Base-by-base conservation (phyloP, 2,797 vertebrate species). In the Xiphorhynchus erythropygius region DNA sequence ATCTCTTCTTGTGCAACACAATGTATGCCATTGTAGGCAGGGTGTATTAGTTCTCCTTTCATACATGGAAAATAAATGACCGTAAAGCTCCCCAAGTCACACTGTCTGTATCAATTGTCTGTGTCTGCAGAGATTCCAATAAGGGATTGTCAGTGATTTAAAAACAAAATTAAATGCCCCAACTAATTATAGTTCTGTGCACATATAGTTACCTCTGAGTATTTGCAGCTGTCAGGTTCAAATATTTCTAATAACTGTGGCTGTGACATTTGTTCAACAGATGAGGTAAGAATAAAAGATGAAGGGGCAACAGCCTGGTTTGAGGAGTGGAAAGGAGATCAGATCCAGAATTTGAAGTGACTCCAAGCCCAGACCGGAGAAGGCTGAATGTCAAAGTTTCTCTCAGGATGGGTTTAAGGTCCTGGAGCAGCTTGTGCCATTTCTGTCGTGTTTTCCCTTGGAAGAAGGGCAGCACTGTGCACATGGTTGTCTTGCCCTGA, bases 151-250 rank as follows among this genome's bases (percentile, higher is more conserved):
- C 92, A 42, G 84, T 74, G 67, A 89, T 96, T 90, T 84, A 87
- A 86, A 94, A 96, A 74, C 77, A 85, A 91, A 96, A 87, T 91
- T 89, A 95, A 92, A 85, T 44, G 73, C 96, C 96, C 96, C 93
- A 96, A 87, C 96, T 97, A 97, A 98, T 97, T 97, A 97, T 97
- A 97, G 97, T 67, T 90, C 84, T 92, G 65, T 95, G 94, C 88
- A 84, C 11, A 25, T 90, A 84, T 62, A 94, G 94, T 91, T 98
- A 94, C 81, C 95, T 85, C 78, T 93, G 87, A 91, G 95, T 86
- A 96, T 93, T 93, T 94, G 94, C 95, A 97, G 95, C 94, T 96
- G 91, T 97, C 60, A 86, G 91, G 87, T 91, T 94, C 90, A 92
- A 95, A 96, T 77, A 82, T 93, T 95, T 97, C 93, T 93, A 94